Conservation (phyloP, 2,888 invertebrate species). For the Azorinus chamasolen region DNA sequence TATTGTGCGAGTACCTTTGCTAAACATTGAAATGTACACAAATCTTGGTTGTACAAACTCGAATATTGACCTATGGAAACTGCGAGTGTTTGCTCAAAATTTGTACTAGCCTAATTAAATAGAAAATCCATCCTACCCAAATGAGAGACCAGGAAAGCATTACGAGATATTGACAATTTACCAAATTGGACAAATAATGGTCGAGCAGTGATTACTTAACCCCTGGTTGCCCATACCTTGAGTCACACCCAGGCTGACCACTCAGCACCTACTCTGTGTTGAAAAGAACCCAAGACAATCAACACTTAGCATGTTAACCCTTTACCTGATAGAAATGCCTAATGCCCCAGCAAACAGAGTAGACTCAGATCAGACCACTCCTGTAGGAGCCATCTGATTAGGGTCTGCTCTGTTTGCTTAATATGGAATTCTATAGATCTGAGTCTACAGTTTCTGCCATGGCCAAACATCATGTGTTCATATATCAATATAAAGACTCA, state of each 20-base stretch:
- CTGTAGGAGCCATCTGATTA: too few relatives aligned
- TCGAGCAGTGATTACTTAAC: constrained; percentile 64
- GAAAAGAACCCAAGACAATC: too few relatives aligned
- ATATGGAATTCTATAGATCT: too few relatives aligned
- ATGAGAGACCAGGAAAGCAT: constrained; percentile 63
- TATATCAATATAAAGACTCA: too few relatives aligned
- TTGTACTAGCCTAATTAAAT: constrained; percentile 64
- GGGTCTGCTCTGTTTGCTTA: too few relatives aligned
- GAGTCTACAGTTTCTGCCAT: too few relatives aligned
- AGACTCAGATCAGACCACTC: too few relatives aligned
- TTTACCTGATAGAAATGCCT: too few relatives aligned
- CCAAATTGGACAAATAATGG: constrained; percentile 58
- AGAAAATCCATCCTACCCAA: constrained; percentile 64
- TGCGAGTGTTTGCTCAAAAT: constrained; percentile 53
- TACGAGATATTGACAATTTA: constrained; percentile 64
- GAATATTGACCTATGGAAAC: constrained; percentile 48
- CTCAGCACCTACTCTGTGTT: not conserved
- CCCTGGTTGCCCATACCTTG: constrained; percentile 13
- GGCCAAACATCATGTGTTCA: too few relatives aligned
- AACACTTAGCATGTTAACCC: too few relatives aligned
- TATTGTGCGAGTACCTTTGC: constrained; percentile 38
- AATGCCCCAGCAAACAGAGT: too few relatives aligned
- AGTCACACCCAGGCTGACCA: constrained; percentile 20
- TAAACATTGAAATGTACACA: constrained; percentile 59
- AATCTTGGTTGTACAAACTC: constrained; percentile 52